Evolutionary conservation across 2,888 invertebrate species (phyloP), one percentile per base, ranked within the genome.

Genomic region (Eupithecia pulchellata): DNA sequence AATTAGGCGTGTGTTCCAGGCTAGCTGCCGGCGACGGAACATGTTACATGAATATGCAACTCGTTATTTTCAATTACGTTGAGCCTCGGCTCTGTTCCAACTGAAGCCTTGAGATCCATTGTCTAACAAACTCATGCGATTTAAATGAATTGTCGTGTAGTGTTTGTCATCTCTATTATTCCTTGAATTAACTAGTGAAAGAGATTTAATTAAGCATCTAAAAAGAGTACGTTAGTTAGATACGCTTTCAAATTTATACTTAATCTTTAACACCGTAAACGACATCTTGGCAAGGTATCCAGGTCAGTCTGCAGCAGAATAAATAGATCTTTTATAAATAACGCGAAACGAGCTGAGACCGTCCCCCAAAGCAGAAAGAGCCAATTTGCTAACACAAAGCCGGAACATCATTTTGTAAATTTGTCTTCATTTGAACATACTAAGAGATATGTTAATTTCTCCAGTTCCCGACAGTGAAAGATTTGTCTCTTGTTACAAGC

Each of bases 301-400:
- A 91, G 93, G 93, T 92, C 92, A 89, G 78, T 78, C 84, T 82
- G 80, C 91, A 89, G 89, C 89, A 91, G 92, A 91, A 91, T 90
- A 93, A 93, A 93, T 92, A 92, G 89, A 87, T 81, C 86, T 89
- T 89, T 89, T 92, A 92, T 91, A 91, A 92, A 92, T 92, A 92
- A 89, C 87, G 80, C 84, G 78, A 85, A 84, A 84, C 78, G 79
- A 83, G 80, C 81, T 74, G 77, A 77, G 80, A 78, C 79, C 75
- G 79, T 78, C 82, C 77, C 77, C 79, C 80, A 81, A 82, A 81
- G 79, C 81, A 74, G 81, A 75, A 75, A 81, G 84, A 82, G 82
- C 84, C 83, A 89, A 90, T 89, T 89, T 89, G 86, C 86, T 82
- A 80, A 75, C 68, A 75, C 72, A 75, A 73, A 75, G 52, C 66